Evolutionary conservation across 1,140 invertebrate species (phyloP), one percentile per base, ranked within the genome.

Genomic region (Camponotus vicinus): DNA sequence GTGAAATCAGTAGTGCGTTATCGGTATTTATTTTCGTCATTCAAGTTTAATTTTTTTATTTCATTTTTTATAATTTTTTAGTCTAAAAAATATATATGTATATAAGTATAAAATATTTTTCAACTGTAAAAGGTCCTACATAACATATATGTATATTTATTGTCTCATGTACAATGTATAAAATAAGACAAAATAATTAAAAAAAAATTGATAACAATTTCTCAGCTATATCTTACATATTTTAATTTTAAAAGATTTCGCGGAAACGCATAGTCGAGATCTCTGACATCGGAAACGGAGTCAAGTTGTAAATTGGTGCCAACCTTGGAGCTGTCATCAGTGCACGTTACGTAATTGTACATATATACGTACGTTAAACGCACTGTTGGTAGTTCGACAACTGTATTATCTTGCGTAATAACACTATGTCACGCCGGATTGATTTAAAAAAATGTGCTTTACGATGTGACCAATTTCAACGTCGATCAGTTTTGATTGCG

Each of bases 401-500:
- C n/a, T 85, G 37, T 49, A 49, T 66, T 4, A 40, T 9, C 42
- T 90, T 89, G 71, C 69, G n/a, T 63, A 89, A 86, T 75, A 73
- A 15, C 13, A 27, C 59, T 37, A 86, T 11, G 45, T 5, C 32
- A 42, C 13, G 37, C 0, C 45, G 15, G n/a, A 49, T 73, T 11
- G 40, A 82, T 42, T 59, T 4, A 32, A 45, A 37, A 64, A 64
- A 52, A 42, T 15, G 3, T 5, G 45, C 49, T 49, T 13, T 21
- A 3, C 52, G 13, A 45, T 42, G 6, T 6, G 7, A 66, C 34
- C 11, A 37, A 42, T 42, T 52, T 27, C 4, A 6, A 66, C 40
- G 27, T 49, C 11, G n/a, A 69, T 5, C 40, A 18, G 15, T 80
- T 27, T 59, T 80, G 70, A 80, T 71, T 42, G 49, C 49, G 15